A percentile compares a stretch with the other conserved stretches of the same genome.
Evolutionary conservation across 2,888 invertebrate species (phyloP).

Genomic region (Tigriopus californicus): DNA sequence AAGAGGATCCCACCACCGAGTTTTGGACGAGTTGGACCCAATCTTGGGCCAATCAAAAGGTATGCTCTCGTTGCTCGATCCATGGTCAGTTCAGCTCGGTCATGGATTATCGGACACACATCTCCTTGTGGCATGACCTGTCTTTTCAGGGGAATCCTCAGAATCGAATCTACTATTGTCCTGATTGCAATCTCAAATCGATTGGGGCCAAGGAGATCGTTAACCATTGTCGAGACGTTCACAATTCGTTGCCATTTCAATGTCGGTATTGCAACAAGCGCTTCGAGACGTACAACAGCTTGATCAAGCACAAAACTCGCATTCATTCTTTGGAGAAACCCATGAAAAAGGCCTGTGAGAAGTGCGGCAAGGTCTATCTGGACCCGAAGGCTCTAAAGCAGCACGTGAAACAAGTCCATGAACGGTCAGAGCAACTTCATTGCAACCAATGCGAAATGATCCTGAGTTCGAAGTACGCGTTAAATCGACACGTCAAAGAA

Average conservation of each 20-base stretch:
- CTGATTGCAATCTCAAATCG: conserved; percentile 3
- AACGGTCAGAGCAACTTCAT: not conserved
- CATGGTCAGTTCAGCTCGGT: conserved; percentile 2
- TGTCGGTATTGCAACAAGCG: conserved; percentile 3
- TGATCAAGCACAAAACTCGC: conserved; percentile 10
- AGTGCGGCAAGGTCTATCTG: conserved; percentile 8
- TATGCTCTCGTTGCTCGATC: not conserved
- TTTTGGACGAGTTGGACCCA: conserved; percentile 6
- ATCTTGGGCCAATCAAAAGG: conserved; percentile 6
- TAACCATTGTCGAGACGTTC: conserved; percentile 1
- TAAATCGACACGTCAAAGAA: conserved; percentile 4
- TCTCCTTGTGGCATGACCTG: conserved; percentile 10
- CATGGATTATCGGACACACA: conserved; percentile 2
- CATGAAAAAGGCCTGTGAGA: not conserved
- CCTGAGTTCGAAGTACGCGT: conserved; percentile 8
- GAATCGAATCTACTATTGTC: conserved; percentile 13
- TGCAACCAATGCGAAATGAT: conserved; percentile 9
- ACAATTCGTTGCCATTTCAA: not conserved
- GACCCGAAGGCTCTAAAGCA: conserved; percentile 3
- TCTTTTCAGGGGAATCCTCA: conserved; percentile 11
- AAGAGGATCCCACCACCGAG: conserved; percentile 10
- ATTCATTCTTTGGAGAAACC: conserved; percentile 11
- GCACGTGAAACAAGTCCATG: conserved; percentile 8
- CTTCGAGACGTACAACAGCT: conserved; percentile 9
- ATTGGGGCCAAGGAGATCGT: conserved; percentile 13